These are phyloP conservation scores for Limnephilus lunatus DNA, from an alignment of 2,888 invertebrate genomes.

Conservation along the genomic window DNA sequence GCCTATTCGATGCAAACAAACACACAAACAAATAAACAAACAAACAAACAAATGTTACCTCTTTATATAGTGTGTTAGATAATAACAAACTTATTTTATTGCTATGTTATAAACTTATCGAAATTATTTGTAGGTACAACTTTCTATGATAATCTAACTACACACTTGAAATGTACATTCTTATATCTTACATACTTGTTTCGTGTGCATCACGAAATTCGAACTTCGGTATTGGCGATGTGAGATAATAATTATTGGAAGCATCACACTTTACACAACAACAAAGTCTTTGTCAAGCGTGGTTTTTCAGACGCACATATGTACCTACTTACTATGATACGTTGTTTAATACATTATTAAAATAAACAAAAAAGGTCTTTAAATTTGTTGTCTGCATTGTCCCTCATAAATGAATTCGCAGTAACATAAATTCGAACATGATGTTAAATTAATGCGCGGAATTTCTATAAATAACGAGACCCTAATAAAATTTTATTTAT, in stretches of 20 bases:
- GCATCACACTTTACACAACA: not conserved
- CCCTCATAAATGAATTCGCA: constrained; percentile 43
- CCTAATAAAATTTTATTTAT: constrained; percentile 46
- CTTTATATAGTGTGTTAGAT: too few relatives aligned
- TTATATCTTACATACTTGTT: too few relatives aligned
- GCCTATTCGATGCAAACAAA: too few relatives aligned
- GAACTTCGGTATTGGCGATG: too few relatives aligned
- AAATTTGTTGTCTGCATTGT: constrained; percentile 22
- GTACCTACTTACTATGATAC: not conserved
- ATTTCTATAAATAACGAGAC: constrained; percentile 42
- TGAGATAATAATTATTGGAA: not conserved
- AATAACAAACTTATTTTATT: too few relatives aligned
- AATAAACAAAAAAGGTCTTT: not conserved
- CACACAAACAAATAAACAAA: too few relatives aligned
- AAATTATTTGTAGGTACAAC: too few relatives aligned
- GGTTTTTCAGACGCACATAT: not conserved
- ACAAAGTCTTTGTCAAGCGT: not conserved
- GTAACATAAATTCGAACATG: constrained; percentile 41
- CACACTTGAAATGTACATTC: too few relatives aligned
- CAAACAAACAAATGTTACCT: too few relatives aligned
- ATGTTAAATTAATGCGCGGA: constrained; percentile 40
- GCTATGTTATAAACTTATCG: too few relatives aligned
- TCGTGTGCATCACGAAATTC: too few relatives aligned
- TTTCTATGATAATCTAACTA: too few relatives aligned
- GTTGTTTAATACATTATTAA: not conserved